Base-by-base conservation (phyloP, 2,113 vertebrate species). In the Hemibagrus wyckioides region DNA sequence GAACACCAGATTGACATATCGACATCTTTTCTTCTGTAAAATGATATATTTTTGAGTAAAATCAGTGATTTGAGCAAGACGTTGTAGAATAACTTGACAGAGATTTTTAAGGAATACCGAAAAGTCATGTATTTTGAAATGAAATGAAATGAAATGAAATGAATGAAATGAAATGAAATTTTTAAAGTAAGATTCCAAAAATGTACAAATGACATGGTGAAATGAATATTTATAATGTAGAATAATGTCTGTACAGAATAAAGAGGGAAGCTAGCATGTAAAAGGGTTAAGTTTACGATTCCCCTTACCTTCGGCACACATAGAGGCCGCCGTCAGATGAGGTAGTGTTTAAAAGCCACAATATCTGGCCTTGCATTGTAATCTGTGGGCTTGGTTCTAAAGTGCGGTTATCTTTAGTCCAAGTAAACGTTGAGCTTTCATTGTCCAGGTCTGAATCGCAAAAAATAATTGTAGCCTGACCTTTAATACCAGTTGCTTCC, bases 291-390 rank as follows among this genome's bases (percentile, higher is more conserved):
- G n/a, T n/a, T n/a, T n/a, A n/a, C n/a, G n/a, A n/a, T 73, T 57
- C 28, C 0, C 11, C 57, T 73, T 87, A 87, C 86, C 86, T 77
- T 41, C 9, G 61, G 33, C 86, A 87, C 63, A 39, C 17, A 6
- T 87, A 87, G 56, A 65, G 71, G 11, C 86, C 86, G 4, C 44
- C n/a, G 59, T 87, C 86, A 3, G 86, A 87, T 41, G 9, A 41
- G n/a, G 52, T 50, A 54, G 81, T 83, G 57, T 23, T 67, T 41
- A 87, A 67, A n/a, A 87, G 25, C 86, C 86, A 87, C 44, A 87
- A 52, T 63, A 50, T 41, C 4, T 15, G 23, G 13, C 44, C 81
- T n/a, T 87, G 57, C 13, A 83, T 21, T 75, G 8, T 61, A 30
- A 83, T 39, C 41, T 33, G 86, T n/a, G 30, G 5, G 57, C 56